Evolutionary conservation across 2,797 vertebrate genomes (phyloP), one percentile per base, ranked within the genome.

Genomic region (Anguilla anguilla): DNA sequence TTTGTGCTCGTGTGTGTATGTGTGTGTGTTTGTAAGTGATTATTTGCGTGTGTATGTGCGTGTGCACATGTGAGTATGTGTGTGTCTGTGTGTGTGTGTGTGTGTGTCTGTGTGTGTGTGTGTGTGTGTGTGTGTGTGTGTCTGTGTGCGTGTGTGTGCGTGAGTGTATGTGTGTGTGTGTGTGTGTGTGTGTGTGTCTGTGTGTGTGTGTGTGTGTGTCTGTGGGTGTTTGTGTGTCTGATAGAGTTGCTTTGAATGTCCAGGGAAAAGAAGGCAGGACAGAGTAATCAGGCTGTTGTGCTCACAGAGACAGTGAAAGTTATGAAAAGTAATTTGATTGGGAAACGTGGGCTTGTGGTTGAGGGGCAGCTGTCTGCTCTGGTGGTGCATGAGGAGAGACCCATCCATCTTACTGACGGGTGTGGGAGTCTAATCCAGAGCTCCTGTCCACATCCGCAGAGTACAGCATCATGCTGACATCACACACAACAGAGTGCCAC

Each of bases 291-390:
- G 22, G 35, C 46, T 51, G 93, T 92, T 94, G 91, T 96, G 93
- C 95, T 95, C 95, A 93, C 93, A 88, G 89, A 91, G 92, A 94
- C 90, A 89, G 86, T n/a, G 90, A 88, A 90, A 89, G 93, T 93
- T 94, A 94, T 91, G 91, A 93, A 93, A 96, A 95, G 93, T 92
- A 94, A 95, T 96, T 93, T 25, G 79, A 82, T 82, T 82, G 95
- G 91, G 90, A 46, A 90, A 92, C 92, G 91, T 90, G 88, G 92
- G 90, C 91, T 93, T 92, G 87, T 92, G 90, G 93, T 94, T 95
- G 94, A 95, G 92, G 95, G 94, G 91, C 92, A 93, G 92, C 95
- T 96, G 95, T 95, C 94, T 95, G 92, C 94, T 93, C 90, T 90
- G 90, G 2, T 89, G 87, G 53, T 72, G 77, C 67, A 69, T 61